Conservation (phyloP, 92 coral and sea anemone species). For the Virgularia gustaviana region DNA sequence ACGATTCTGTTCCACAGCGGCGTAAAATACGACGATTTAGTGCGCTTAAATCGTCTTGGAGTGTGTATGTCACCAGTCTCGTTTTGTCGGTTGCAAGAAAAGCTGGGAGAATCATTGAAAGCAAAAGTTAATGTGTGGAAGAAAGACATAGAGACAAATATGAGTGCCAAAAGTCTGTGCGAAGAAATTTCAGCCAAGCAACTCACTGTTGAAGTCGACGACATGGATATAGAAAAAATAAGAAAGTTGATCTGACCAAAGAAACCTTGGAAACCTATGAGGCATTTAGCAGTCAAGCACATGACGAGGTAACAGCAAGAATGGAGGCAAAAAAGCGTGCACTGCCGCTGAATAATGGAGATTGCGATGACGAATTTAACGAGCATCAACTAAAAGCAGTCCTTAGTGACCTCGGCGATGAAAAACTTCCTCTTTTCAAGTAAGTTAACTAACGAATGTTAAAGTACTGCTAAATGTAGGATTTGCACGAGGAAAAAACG, state of each 20-base stretch:
- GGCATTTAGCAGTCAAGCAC: conserved; percentile 6
- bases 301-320: neutral
- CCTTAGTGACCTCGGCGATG: too few species aligned
- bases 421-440: too few species aligned
- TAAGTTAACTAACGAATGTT: too few species aligned
- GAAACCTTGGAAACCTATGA: conserved; percentile 22
- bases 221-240: conserved; percentile 6
- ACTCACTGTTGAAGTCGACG: neutral
- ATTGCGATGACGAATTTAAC: neutral
- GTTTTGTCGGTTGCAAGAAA: conserved; percentile 25
- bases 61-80: conserved; percentile 53
- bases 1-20: conserved; percentile 64
- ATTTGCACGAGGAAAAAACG: too few species aligned
- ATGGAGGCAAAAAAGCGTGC: neutral
- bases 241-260: conserved; percentile 7
- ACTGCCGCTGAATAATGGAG: neutral
- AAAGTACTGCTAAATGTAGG: too few species aligned
- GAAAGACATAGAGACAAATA: conserved; percentile 28
- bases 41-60: conserved; percentile 53
- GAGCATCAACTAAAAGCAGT: too few species aligned
- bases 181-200: conserved; percentile 35
- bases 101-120: conserved; percentile 38
- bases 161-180: conserved; percentile 4
- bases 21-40: conserved; percentile 38
- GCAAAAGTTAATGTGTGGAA: conserved; percentile 49